Percentiles rank a stretch among this genome's conserved stretches.
phyloP scores from a whole-genome alignment of 2,888 invertebrate species.

The Caenorhabditis sp. region DNA sequence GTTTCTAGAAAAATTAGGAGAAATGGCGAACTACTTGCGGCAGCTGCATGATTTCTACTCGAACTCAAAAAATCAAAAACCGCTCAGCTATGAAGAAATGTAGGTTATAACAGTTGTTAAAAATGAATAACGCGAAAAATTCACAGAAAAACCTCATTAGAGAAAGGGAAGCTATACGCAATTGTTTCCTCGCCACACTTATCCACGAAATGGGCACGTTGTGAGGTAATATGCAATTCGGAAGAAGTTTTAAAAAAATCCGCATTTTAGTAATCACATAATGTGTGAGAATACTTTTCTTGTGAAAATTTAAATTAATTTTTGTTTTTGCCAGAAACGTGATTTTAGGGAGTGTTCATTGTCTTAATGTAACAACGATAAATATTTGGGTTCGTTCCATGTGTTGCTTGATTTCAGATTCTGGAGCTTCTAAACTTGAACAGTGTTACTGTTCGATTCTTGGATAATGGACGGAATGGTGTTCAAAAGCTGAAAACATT shows the following conservation, averaged over 20 bases:
- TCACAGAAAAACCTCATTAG: not conserved
- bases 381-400: no score
- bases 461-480: not conserved
- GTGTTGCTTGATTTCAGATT: not conserved
- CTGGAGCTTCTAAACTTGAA: not conserved
- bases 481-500: slow-evolving; percentile 7
- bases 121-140: not conserved
- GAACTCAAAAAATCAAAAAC: slow-evolving; percentile 20
- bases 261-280: no score
- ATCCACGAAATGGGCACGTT: not conserved
- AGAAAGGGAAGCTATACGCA: slow-evolving; percentile 14
- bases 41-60: slow-evolving; percentile 31
- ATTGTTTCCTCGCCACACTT: not conserved
- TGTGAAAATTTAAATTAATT: no score
- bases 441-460: not conserved
- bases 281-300: no score
- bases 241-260: no score
- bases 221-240: no score
- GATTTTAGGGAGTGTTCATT: no score
- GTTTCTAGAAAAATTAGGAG: slow-evolving; percentile 16
- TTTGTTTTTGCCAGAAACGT: no score
- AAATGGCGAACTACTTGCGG: not conserved
- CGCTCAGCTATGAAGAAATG: slow-evolving; percentile 35
- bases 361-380: no score
- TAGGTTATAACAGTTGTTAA: not conserved